phyloP scores from a whole-genome alignment of 30 jellyfish, hydroid and myxozoan genomes.

The Cassiopea andromeda region DNA sequence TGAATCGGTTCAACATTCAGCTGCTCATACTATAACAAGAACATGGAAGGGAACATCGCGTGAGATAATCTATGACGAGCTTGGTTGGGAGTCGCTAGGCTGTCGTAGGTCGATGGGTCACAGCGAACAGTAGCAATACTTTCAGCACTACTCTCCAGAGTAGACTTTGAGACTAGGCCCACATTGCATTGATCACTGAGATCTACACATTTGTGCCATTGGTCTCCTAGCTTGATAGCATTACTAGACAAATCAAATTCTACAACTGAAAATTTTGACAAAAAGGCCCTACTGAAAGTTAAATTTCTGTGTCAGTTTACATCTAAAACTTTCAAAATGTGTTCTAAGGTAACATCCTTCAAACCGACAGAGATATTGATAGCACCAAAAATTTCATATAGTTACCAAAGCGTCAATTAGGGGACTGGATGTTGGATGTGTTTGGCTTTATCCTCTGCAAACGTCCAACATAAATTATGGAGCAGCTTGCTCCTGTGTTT shows the following conservation, averaged over 20 bases:
- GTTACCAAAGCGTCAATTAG: conserved; percentile 71
- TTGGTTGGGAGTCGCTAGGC: too few species aligned
- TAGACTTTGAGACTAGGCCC: conserved; percentile 22
- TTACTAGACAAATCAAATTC: conserved; percentile 37
- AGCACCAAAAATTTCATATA: conserved; percentile 50
- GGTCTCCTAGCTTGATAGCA: conserved; percentile 41
- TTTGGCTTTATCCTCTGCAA: conserved; percentile 20
- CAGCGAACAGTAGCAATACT: conserved; percentile 24
- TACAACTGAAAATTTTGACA: conserved; percentile 31
- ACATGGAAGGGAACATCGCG: too few species aligned
- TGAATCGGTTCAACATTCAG: too few species aligned
- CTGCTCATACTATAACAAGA: too few species aligned
- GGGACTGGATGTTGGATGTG: conserved; percentile 2
- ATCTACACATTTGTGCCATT: conserved; percentile 34
- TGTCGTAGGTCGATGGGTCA: background rate
- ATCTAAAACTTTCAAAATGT: conserved; percentile 20
- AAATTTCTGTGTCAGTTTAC: conserved; percentile 4
- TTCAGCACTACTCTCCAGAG: conserved; percentile 41
- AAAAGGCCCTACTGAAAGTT: conserved; percentile 44
- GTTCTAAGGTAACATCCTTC: conserved; percentile 23
- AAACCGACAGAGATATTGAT: conserved; percentile 20
- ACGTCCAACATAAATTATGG: conserved; percentile 30
- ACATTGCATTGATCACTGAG: conserved; percentile 21
- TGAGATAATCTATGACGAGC: too few species aligned
- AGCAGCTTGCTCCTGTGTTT: conserved; percentile 27